These are phyloP conservation scores for Ornithoptera priamus DNA, from an alignment of 2,888 invertebrate genomes.

Conservation along the genomic window DNA sequence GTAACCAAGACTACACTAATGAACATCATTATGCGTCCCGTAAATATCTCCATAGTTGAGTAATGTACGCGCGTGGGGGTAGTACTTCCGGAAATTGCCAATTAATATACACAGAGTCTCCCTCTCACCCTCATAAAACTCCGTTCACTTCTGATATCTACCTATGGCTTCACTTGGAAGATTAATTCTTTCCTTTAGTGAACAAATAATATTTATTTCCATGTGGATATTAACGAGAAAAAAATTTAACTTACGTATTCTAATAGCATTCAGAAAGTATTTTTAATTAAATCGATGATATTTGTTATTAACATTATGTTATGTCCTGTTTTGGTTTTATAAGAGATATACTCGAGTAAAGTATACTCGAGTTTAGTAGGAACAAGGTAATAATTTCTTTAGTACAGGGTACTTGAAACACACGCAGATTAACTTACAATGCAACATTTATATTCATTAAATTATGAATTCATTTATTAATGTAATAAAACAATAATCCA, in stretches of 20 bases:
- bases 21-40: slow-evolving; percentile 12
- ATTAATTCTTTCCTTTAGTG: slow-evolving; percentile 15
- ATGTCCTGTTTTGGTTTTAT: too few species aligned
- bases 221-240: not conserved
- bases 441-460: slow-evolving; percentile 26
- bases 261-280: too few species aligned
- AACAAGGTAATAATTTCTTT: too few species aligned
- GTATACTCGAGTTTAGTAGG: too few species aligned
- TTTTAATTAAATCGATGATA: too few species aligned
- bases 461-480: slow-evolving; percentile 25
- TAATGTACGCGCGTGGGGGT: slow-evolving; percentile 47
- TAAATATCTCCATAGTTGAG: slow-evolving; percentile 37
- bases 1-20: slow-evolving; percentile 5
- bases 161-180: slow-evolving; percentile 12
- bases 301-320: not conserved
- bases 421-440: not conserved
- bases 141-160: slow-evolving; percentile 10
- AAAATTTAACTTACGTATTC: too few species aligned
- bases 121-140: slow-evolving; percentile 19
- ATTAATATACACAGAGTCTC: slow-evolving; percentile 47
- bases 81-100: slow-evolving; percentile 62
- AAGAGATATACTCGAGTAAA: too few species aligned
- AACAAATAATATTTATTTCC: slow-evolving; percentile 10
- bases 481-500: slow-evolving; percentile 41
- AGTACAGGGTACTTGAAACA: not conserved